phyloP scores from a whole-genome alignment of 2,113 vertebrate species.

The Osmerus mordax region DNA sequence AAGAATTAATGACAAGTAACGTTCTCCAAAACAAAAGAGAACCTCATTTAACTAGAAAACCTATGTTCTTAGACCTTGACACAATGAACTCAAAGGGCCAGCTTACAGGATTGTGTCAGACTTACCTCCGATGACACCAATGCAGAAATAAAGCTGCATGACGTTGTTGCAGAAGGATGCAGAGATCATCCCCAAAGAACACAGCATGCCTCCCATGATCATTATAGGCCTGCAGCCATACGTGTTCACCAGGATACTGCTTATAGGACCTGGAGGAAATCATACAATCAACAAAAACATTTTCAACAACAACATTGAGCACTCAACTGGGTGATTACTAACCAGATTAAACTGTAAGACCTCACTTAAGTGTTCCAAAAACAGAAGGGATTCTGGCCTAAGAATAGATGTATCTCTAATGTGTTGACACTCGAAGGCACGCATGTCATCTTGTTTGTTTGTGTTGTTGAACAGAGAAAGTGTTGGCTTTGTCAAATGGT shows the following conservation, averaged over 20 bases:
- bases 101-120: conserved; percentile 14
- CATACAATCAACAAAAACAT: neutral
- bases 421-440: conserved; percentile 16
- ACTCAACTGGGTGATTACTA: neutral
- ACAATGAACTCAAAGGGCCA: conserved; percentile 15
- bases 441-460: conserved; percentile 1
- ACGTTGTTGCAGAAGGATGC: conserved; percentile 87
- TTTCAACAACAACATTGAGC: neutral
- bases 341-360: no score
- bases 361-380: no score
- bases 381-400: conserved; percentile 19
- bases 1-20: no score
- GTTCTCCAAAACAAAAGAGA: neutral
- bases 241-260: conserved; percentile 92
- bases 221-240: conserved; percentile 92
- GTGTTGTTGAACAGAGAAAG: neutral
- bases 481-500: neutral
- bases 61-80: conserved; percentile 11
- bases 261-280: conserved; percentile 81
- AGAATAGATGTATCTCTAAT: conserved; percentile 32
- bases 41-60: conserved; percentile 27
- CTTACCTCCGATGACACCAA: conserved; percentile 91
- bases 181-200: conserved; percentile 82
- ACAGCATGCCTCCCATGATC: conserved; percentile 85
- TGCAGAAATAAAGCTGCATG: conserved; percentile 85